Percentiles rank a stretch among this genome's conserved stretches.
Conservation (phyloP, 2,113 vertebrate genomes). For the Erpornis zantholeuca region DNA sequence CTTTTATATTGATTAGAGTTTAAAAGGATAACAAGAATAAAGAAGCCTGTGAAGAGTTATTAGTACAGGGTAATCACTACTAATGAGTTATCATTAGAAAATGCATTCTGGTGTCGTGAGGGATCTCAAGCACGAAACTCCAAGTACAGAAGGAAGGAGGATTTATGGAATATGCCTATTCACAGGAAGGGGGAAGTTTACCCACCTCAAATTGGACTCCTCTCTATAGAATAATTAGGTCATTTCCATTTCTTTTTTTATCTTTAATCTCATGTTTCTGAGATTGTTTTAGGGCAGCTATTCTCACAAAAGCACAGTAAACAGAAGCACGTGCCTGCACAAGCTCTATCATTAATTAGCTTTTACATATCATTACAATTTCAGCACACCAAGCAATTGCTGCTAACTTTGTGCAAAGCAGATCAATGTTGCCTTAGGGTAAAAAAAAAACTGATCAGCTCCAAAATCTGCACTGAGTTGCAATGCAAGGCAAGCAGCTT, state of each 20-base stretch:
- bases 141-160: background rate
- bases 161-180: background rate
- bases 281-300: background rate
- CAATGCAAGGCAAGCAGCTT: background rate
- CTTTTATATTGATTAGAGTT: background rate
- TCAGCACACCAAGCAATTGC: background rate
- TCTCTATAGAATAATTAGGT: background rate
- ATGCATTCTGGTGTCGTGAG: background rate
- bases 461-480: background rate
- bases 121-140: background rate
- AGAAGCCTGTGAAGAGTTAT: background rate
- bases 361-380: rapidly evolving
- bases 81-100: background rate
- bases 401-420: background rate
- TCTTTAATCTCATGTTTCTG: background rate
- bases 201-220: background rate
- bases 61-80: background rate
- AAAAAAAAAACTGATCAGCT: constrained; percentile 11
- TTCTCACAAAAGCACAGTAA: background rate
- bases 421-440: background rate
- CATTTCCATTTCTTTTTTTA: background rate
- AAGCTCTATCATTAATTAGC: background rate
- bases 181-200: background rate
- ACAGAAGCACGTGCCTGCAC: background rate
- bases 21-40: background rate